A percentile compares a stretch with the other conserved stretches of the same genome.
Conservation (phyloP, 2,797 vertebrate species). For the Allobates femoralis region DNA sequence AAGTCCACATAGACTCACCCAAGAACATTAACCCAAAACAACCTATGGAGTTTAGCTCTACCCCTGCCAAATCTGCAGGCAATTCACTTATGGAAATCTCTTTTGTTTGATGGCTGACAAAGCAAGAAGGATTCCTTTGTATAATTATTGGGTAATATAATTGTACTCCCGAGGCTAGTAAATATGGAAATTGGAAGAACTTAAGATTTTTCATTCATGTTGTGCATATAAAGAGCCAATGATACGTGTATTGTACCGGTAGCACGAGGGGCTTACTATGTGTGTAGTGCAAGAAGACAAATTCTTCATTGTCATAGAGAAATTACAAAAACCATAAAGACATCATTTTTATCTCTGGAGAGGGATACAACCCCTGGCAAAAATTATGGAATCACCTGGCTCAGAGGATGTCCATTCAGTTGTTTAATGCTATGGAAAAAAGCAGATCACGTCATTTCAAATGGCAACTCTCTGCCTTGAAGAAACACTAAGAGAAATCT, state of each 20-base stretch:
- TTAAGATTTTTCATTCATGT: background rate
- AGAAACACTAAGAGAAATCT: too few species aligned
- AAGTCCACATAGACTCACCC: background rate
- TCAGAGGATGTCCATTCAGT: too few species aligned
- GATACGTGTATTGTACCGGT: background rate
- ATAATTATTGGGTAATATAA: conserved; percentile 7
- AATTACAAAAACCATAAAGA: background rate
- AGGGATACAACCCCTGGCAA: too few species aligned
- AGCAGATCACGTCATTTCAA: too few species aligned
- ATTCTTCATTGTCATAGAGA: background rate
- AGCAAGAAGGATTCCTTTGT: background rate
- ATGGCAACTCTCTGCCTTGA: too few species aligned
- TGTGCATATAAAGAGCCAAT: background rate
- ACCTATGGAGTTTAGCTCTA: background rate
- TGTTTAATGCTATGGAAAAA: too few species aligned
- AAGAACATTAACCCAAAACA: background rate
- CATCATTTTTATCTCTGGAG: too few species aligned
- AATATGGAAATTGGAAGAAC: background rate
- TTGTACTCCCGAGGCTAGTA: background rate
- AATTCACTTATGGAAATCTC: background rate
- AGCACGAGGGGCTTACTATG: background rate
- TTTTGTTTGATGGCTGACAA: background rate
- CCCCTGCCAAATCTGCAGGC: conserved; percentile 1
- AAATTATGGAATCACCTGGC: too few species aligned
- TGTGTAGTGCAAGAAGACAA: background rate